Conservation (phyloP, 2,797 vertebrate species). For the Centropyge bicolor region DNA sequence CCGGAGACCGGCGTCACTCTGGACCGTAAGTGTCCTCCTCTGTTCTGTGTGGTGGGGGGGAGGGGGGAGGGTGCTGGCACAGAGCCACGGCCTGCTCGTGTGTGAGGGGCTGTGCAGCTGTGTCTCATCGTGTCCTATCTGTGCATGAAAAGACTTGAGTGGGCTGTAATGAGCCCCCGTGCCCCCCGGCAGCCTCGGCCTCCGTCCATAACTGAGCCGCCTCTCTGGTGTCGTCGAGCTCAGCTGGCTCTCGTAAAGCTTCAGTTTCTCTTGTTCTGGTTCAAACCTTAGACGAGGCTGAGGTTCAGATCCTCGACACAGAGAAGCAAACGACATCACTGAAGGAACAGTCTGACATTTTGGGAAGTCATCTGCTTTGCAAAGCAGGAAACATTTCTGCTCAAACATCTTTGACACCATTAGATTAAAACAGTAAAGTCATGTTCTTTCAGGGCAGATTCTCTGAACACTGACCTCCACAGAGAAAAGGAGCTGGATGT, state of each 20-base stretch:
- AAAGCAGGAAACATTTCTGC: no score
- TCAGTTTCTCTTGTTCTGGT: conserved; percentile 19
- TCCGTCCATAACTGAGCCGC: conserved; percentile 38
- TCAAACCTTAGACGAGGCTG: neutral
- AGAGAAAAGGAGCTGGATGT: conserved; percentile 23
- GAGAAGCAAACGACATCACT: neutral
- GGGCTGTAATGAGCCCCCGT: conserved; percentile 35
- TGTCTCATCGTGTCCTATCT: conserved; percentile 20
- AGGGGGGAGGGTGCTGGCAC: neutral
- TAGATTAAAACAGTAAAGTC: neutral
- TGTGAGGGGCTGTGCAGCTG: conserved; percentile 38
- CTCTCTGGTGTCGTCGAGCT: conserved; percentile 20
- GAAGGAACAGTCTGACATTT: neutral
- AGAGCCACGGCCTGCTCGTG: neutral
- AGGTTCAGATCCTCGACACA: neutral
- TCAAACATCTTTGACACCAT: neutral
- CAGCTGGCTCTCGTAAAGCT: conserved; percentile 47
- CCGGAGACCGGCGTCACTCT: conserved; percentile 94
- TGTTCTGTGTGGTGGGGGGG: neutral
- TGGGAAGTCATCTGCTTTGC: neutral
- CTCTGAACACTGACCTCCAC: neutral
- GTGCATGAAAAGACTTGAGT: conserved; percentile 17
- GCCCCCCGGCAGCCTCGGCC: conserved; percentile 29
- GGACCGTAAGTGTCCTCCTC: conserved; percentile 87
- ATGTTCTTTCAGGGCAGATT: neutral